Evolutionary conservation across 2,797 vertebrate genomes (phyloP).

Genomic region (Enteromius mattozi): DNA sequence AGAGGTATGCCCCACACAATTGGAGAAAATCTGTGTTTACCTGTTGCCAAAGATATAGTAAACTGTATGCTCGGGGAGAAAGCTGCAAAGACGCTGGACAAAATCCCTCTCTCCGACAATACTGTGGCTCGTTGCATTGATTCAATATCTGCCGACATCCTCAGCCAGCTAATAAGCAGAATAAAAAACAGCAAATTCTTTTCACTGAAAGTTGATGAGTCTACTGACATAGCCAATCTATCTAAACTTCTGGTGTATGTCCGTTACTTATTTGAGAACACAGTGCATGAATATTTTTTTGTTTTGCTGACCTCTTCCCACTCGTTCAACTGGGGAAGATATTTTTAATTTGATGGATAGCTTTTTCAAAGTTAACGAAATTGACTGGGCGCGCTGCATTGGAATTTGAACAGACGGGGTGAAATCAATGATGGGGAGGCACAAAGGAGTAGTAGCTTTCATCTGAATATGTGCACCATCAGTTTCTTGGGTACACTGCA

Average conservation of each 20-base stretch:
- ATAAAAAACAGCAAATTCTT: not conserved
- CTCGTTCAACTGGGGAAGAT: not conserved
- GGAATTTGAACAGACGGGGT: not conserved
- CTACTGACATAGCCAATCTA: not conserved
- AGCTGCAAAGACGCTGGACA: not conserved
- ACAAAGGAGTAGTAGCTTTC: not conserved
- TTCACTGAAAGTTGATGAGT: not conserved
- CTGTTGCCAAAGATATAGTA: not conserved
- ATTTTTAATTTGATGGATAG: no score
- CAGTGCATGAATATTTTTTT: not conserved
- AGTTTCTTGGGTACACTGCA: not conserved
- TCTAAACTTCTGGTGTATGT: not conserved
- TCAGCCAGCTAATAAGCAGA: not conserved
- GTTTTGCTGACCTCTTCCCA: not conserved
- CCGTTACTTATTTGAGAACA: not conserved
- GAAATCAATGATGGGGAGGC: not conserved
- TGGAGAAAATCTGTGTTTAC: not conserved
- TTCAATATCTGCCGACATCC: not conserved
- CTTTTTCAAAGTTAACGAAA: not conserved
- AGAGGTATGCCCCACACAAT: not conserved
- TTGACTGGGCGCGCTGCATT: not conserved
- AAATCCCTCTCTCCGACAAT: not conserved
- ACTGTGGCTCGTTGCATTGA: not conserved
- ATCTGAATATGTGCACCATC: not conserved
- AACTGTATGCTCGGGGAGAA: constrained; percentile 4